Percentiles rank a stretch among this genome's conserved stretches.
These are phyloP conservation scores for Scomber scombrus DNA, from an alignment of 2,113 vertebrate species.

Conservation along the genomic window DNA sequence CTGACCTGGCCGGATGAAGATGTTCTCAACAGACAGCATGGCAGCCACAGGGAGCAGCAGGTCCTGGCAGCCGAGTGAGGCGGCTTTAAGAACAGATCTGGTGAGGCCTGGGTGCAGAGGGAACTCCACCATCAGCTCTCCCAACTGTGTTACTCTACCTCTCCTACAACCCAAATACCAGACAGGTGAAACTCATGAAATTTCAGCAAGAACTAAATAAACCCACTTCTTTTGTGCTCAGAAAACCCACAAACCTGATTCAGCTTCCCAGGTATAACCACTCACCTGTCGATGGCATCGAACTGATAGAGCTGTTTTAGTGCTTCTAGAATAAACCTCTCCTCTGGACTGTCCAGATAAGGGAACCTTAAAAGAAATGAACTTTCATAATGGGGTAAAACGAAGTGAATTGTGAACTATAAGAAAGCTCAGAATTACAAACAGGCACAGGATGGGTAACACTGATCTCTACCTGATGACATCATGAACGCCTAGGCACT, in stretches of 20 bases:
- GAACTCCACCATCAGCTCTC: constrained; percentile 94
- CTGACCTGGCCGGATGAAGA: constrained; percentile 96
- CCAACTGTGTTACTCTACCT: constrained; percentile 91
- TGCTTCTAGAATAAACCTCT: constrained; percentile 94
- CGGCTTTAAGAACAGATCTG: constrained; percentile 92
- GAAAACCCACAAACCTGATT: not conserved
- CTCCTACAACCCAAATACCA: constrained; percentile 82
- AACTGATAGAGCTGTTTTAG: constrained; percentile 96
- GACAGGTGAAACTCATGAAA: constrained; percentile 6
- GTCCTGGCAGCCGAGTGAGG: constrained; percentile 90
- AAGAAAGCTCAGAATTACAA: not conserved
- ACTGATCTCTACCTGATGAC: constrained; percentile 90
- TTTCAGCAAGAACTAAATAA: not conserved
- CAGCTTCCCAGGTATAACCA: not conserved
- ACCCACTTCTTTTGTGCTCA: not conserved
- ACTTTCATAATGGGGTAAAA: not conserved
- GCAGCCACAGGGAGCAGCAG: constrained; percentile 94
- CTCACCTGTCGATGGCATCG: constrained; percentile 95
- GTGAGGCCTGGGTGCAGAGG: constrained; percentile 93
- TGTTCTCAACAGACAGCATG: constrained; percentile 97
- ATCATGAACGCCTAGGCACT: constrained; percentile 95
- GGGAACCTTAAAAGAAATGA: constrained; percentile 88
- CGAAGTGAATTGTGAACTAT: not conserved
- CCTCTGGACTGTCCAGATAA: constrained; percentile 94
- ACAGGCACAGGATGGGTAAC: not conserved